phyloP scores from a whole-genome alignment of 2,113 vertebrate genomes.

The Indicator maculatus region DNA sequence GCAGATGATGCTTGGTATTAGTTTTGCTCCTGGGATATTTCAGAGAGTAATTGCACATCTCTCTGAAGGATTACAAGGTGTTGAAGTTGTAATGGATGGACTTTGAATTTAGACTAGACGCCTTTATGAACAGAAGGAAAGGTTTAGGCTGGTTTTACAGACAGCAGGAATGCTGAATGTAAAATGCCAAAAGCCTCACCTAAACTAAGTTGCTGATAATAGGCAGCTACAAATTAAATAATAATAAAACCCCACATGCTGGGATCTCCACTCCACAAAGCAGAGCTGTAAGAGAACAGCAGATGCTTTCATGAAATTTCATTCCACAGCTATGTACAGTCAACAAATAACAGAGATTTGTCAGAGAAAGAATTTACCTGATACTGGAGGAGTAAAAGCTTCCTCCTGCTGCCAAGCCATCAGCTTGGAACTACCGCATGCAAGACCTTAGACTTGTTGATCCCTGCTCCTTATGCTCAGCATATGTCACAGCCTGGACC shows the following conservation, averaged over 20 bases:
- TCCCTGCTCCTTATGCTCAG: not conserved
- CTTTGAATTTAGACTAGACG: slow-evolving; percentile 32
- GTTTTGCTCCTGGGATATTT: slow-evolving; percentile 57
- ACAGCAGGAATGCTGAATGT: slow-evolving; percentile 15
- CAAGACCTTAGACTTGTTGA: not conserved
- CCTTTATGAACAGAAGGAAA: slow-evolving; percentile 53
- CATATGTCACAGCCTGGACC: not conserved
- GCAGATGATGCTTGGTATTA: slow-evolving; percentile 64
- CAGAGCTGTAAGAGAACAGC: not conserved
- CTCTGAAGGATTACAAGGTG: slow-evolving; percentile 63
- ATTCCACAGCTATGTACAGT: not conserved
- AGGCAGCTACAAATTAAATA: slow-evolving; percentile 48
- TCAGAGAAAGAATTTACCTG: slow-evolving; percentile 17
- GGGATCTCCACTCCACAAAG: not conserved
- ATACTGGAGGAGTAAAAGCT: not conserved
- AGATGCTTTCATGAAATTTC: not conserved
- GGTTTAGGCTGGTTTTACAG: slow-evolving; percentile 42
- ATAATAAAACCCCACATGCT: not conserved
- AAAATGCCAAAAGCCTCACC: slow-evolving; percentile 46
- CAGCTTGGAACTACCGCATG: not conserved
- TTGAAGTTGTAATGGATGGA: slow-evolving; percentile 60
- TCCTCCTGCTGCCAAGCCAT: not conserved
- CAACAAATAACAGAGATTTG: not conserved
- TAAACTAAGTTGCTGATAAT: slow-evolving; percentile 45
- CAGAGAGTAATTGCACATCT: slow-evolving; percentile 60